Percentiles rank a stretch among this genome's conserved stretches.
Evolutionary conservation across 2,113 vertebrate species (phyloP).

Genomic region (Dendropsophus ebraccatus): DNA sequence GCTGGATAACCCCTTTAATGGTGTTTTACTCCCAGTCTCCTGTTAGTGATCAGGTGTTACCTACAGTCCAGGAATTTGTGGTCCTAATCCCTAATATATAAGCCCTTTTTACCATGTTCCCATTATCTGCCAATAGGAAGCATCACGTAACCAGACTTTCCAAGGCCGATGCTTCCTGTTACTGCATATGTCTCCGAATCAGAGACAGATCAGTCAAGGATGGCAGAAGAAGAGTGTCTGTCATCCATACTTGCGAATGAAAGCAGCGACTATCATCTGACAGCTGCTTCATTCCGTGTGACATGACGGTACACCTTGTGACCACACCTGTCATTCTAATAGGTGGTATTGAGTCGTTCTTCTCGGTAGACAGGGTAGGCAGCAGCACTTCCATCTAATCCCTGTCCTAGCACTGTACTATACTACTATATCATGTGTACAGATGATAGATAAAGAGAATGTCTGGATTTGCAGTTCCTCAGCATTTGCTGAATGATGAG

Average conservation of each 20-base stretch:
- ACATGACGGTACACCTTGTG: not conserved
- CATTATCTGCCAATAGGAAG: not conserved
- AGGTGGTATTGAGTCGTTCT: not conserved
- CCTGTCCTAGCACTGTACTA: not conserved
- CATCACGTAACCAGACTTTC: not conserved
- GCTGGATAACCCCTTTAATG: too few relatives aligned
- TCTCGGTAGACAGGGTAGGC: not conserved
- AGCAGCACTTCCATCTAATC: not conserved
- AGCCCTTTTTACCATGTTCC: not conserved
- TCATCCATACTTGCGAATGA: not conserved
- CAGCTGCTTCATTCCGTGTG: not conserved
- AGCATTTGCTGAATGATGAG: too few relatives aligned
- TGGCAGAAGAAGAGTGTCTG: not conserved
- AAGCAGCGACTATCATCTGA: not conserved
- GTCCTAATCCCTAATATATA: not conserved
- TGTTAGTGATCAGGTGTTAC: not conserved
- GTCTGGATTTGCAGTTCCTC: too few relatives aligned
- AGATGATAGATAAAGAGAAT: too few relatives aligned
- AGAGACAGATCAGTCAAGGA: not conserved
- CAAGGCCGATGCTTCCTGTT: not conserved
- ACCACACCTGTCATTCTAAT: not conserved
- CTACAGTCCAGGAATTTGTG: not conserved
- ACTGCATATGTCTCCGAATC: not conserved
- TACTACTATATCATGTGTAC: not conserved
- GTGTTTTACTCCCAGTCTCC: not conserved